Base-by-base conservation (phyloP, 2,888 invertebrate genomes). In the Galeruca laticollis region DNA sequence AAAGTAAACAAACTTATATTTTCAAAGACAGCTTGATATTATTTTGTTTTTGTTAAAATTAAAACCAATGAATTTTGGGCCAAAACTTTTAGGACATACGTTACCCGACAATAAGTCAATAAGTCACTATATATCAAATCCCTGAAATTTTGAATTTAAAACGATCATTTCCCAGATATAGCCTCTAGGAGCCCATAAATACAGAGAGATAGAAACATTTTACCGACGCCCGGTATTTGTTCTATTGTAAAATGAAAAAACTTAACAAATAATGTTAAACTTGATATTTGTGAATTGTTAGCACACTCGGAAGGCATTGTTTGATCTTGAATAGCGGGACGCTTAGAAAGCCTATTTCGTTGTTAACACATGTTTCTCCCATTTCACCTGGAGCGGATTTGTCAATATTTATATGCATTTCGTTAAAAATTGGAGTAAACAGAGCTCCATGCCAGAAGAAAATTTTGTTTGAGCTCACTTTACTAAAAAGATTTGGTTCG, bases 401-500 rank as follows among this genome's bases (percentile, higher is more conserved):
- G 65, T 65, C 65, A 65, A 65, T 65, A 65, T 65, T 59, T 57
- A 65, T 65, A 65, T 65, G 31, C 49, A 49, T 65, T 65, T 57
- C 57, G 57, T 49, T 57, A 57, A 59, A 65, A 65, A 62, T 65
- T 57, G 64, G 54, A 65, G 65, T 57, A 49, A 57, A 59, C 57
- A 57, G 9, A 65, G 15, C 43, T n/a, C 52, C n/a, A n/a, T n/a
- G n/a, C n/a, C n/a, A n/a, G n/a, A 20, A 13, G 52, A 26, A 18
- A 54, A 43, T 64, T 64, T 64, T 51, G 37, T 64, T 56, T 64
- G 31, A 26, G 40, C 43, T 64, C 15, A 54, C 20, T 57, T 57
- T 11, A 20, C 18, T 35, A 9, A 18, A 33, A 56, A 15, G 3
- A 35, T 57, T 57, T 57, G 15, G 35, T 35, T 57, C 4, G 56